Conservation (phyloP, 2,113 vertebrate species). For the Melanerpes aurifrons region DNA sequence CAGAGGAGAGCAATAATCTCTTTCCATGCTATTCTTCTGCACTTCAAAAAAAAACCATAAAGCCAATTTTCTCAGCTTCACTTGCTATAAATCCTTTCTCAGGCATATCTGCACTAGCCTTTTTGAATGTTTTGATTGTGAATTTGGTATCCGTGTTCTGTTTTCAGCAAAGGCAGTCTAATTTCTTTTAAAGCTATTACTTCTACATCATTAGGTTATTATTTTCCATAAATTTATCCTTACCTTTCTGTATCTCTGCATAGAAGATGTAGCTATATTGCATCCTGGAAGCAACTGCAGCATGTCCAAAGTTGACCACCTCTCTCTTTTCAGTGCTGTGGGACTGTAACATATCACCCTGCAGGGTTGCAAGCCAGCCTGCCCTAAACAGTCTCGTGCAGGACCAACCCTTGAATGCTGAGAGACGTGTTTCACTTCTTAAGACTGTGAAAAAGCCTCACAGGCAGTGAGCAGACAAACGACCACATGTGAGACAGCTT, state of each 20-base stretch:
- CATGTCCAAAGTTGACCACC: background rate
- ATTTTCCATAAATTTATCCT: background rate
- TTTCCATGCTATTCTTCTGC: background rate
- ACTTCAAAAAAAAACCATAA: background rate
- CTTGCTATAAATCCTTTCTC: background rate
- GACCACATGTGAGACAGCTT: fast-evolving
- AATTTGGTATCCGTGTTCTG: background rate
- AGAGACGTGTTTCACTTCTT: background rate
- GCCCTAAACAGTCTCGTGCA: background rate
- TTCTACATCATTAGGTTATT: background rate
- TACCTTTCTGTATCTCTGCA: background rate
- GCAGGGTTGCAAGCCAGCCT: fast-evolving
- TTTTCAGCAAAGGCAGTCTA: background rate
- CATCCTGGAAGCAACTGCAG: background rate
- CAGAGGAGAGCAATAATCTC: background rate
- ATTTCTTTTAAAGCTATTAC: background rate
- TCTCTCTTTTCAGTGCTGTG: background rate
- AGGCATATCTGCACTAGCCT: background rate
- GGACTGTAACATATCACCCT: background rate
- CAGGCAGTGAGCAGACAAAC: fast-evolving
- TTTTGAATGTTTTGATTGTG: background rate
- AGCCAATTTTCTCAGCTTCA: background rate
- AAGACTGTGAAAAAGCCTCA: background rate
- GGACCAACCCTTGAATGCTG: background rate
- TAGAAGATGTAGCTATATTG: background rate